Conservation (phyloP, 1,140 invertebrate species). For the Lepidurus arcticus region DNA sequence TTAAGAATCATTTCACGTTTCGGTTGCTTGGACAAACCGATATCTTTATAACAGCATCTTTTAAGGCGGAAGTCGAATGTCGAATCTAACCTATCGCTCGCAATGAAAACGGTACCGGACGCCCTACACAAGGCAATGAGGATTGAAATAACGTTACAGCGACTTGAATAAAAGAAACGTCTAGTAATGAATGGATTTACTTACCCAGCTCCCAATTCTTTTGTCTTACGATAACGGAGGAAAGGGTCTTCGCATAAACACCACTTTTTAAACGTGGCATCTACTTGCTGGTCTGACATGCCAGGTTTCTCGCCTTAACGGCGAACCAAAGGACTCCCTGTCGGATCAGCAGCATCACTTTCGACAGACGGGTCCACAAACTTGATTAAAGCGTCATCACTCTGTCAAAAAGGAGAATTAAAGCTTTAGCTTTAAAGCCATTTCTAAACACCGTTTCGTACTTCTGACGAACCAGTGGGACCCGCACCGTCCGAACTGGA, state of each 20-base stretch:
- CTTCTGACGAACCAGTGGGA: not conserved
- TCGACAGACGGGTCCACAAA: not conserved
- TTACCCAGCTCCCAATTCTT: too few relatives aligned
- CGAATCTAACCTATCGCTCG: constrained; percentile 61
- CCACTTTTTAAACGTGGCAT: constrained; percentile 70
- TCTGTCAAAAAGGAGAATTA: not conserved
- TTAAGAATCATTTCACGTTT: constrained; percentile 92
- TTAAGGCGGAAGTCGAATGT: constrained; percentile 55
- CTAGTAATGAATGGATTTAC: too few relatives aligned
- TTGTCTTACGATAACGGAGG: constrained; percentile 63
- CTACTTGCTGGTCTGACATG: constrained; percentile 75
- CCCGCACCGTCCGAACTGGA: not conserved
- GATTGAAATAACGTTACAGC: not conserved
- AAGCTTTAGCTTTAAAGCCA: not conserved
- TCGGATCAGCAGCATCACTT: not conserved
- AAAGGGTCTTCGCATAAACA: constrained; percentile 70
- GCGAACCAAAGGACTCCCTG: constrained; percentile 26
- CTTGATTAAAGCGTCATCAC: not conserved
- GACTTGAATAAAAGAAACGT: constrained; percentile 8
- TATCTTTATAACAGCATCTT: constrained; percentile 93
- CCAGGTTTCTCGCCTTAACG: constrained; percentile 41
- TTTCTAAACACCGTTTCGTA: not conserved
- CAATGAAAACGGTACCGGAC: constrained; percentile 87
- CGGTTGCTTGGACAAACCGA: constrained; percentile 86
- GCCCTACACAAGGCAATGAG: constrained; percentile 47